A percentile compares a stretch with the other conserved stretches of the same genome.
These are phyloP conservation scores for Disparrhopalites patrizii DNA, from an alignment of 2,888 invertebrate species.

Conservation along the genomic window DNA sequence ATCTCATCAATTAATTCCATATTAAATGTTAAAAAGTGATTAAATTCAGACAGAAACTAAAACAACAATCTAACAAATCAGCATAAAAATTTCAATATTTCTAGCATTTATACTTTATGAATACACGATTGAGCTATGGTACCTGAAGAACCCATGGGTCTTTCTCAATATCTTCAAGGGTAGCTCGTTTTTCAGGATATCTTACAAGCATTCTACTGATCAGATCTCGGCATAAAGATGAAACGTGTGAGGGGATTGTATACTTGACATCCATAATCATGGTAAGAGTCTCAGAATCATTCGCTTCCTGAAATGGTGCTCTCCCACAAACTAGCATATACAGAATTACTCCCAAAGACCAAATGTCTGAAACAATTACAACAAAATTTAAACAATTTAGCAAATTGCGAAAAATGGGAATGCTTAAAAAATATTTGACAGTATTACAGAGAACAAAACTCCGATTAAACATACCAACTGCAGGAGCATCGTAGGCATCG, in stretches of 20 bases:
- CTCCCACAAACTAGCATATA: constrained; percentile 98
- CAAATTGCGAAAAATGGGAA: neutral
- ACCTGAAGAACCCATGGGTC: constrained; percentile 68
- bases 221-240: constrained; percentile 76
- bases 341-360: constrained; percentile 97
- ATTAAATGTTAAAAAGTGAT: neutral
- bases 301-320: constrained; percentile 98
- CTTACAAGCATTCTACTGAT: constrained; percentile 90
- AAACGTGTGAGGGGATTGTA: constrained; percentile 81
- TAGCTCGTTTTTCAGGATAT: constrained; percentile 86
- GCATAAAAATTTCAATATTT: neutral
- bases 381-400: no score
- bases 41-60: neutral
- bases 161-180: constrained; percentile 77
- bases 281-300: constrained; percentile 97
- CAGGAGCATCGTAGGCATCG: constrained; percentile 97
- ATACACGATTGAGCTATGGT: neutral
- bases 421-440: neutral
- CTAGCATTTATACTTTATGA: neutral
- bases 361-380: constrained; percentile 76
- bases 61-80: neutral
- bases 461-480: constrained; percentile 69
- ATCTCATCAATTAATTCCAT: neutral
- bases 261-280: constrained; percentile 99
- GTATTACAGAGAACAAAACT: neutral